These are phyloP conservation scores for Eutolmus rufibarbis DNA, from an alignment of 2,888 invertebrate species.

Conservation along the genomic window DNA sequence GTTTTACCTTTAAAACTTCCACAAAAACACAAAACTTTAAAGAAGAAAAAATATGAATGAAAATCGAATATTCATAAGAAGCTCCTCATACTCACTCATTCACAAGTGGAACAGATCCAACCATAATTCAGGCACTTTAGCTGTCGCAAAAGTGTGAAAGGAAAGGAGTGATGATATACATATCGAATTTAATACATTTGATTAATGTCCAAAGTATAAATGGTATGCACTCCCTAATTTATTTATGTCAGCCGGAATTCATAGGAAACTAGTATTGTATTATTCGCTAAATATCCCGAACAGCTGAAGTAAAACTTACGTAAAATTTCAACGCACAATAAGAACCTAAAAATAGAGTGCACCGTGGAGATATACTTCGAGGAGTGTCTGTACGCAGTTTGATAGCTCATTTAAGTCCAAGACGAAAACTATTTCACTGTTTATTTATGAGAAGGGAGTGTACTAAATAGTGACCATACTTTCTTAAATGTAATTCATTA, in stretches of 20 bases:
- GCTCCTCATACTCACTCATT: background rate
- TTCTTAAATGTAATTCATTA: background rate
- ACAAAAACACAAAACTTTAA: background rate
- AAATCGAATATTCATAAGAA: background rate
- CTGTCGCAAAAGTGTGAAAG: background rate
- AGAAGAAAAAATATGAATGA: background rate
- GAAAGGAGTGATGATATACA: background rate
- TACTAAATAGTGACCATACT: background rate
- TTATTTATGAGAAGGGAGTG: background rate
- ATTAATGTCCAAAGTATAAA: background rate
- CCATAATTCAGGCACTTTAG: background rate
- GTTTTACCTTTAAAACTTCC: background rate
- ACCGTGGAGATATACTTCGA: background rate
- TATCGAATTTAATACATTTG: background rate
- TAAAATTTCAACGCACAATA: background rate
- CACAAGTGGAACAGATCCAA: background rate
- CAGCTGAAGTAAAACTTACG: background rate
- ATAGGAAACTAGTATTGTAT: background rate
- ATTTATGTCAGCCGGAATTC: background rate
- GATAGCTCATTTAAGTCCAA: background rate
- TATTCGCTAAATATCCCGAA: background rate
- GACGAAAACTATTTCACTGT: background rate
- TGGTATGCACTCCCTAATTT: background rate
- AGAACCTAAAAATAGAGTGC: background rate
- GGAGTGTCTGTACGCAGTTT: background rate